phyloP scores from a whole-genome alignment of 30 jellyfish, hydroid and myxozoan species.

The Chironex yamaguchii region DNA sequence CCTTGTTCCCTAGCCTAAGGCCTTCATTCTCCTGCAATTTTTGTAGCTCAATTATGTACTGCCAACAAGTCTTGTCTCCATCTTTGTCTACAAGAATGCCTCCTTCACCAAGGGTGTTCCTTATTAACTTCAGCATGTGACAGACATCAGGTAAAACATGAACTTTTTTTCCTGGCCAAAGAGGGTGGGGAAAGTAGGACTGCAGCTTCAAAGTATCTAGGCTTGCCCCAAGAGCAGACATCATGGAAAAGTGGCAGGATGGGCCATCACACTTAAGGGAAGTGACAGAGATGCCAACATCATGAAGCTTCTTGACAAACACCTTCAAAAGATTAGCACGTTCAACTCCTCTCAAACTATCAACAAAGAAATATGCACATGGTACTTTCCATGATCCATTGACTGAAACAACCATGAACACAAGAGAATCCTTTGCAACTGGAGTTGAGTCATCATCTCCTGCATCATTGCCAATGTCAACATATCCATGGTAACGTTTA shows the following conservation, averaged over 20 bases:
- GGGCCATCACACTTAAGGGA: constrained; percentile 79
- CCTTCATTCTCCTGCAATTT: constrained; percentile 71
- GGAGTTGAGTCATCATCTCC: constrained; percentile 64
- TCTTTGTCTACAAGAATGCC: constrained; percentile 60
- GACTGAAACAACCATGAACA: constrained; percentile 63
- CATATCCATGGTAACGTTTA: constrained; percentile 24
- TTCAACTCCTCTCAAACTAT: constrained; percentile 73
- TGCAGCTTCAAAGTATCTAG: constrained; percentile 8
- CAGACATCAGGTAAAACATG: constrained; percentile 76
- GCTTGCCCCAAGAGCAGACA: constrained; percentile 54
- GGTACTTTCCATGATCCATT: constrained; percentile 71
- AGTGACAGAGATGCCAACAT: constrained; percentile 29
- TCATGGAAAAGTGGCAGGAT: constrained; percentile 67
- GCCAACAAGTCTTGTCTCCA: constrained; percentile 53
- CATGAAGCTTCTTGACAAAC: constrained; percentile 39
- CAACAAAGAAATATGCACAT: constrained; percentile 61
- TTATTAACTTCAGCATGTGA: constrained; percentile 80
- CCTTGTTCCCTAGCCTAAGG: constrained; percentile 67
- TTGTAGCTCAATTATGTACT: constrained; percentile 27
- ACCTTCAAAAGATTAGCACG: constrained; percentile 63
- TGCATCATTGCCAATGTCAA: constrained; percentile 55
- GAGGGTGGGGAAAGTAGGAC: constrained; percentile 63
- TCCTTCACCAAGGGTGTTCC: constrained; percentile 75
- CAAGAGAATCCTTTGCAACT: constrained; percentile 72
- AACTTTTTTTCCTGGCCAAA: constrained; percentile 11